These are phyloP conservation scores for Megalurothrips usitatus DNA, from an alignment of 2,888 invertebrate species.

Conservation along the genomic window DNA sequence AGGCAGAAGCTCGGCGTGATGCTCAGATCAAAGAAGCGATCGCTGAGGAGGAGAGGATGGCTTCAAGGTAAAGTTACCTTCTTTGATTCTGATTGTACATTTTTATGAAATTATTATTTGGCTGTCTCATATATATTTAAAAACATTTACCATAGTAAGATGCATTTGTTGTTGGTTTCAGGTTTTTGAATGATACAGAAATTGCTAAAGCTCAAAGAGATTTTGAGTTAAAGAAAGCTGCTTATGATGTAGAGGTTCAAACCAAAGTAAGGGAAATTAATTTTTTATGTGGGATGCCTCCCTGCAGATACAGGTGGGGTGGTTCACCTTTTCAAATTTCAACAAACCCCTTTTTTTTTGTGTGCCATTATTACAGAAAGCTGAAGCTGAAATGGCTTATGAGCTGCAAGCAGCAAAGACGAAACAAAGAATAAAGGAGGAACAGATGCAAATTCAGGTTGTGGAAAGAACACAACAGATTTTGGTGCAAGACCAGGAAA, in stretches of 20 bases:
- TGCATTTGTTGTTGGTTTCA: conserved; percentile 36
- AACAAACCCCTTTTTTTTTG: conserved; percentile 22
- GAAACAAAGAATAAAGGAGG: conserved; percentile 91
- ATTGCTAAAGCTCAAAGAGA: conserved; percentile 95
- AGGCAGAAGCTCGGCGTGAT: conserved; percentile 91
- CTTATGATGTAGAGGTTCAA: conserved; percentile 95
- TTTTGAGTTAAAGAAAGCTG: conserved; percentile 94
- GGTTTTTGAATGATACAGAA: conserved; percentile 90
- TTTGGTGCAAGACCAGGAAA: conserved; percentile 93
- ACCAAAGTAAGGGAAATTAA: conserved; percentile 61
- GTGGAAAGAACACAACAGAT: conserved; percentile 91
- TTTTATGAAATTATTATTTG: neutral
- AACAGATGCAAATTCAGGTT: conserved; percentile 94
- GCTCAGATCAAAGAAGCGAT: conserved; percentile 91
- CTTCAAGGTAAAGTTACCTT: conserved; percentile 56
- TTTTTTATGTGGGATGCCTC: conserved; percentile 31
- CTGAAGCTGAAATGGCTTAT: conserved; percentile 90
- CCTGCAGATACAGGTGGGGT: too few relatives aligned
- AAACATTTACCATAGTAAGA: too few relatives aligned
- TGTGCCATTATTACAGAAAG: conserved; percentile 52
- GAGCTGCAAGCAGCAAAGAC: conserved; percentile 93
- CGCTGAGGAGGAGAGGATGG: conserved; percentile 95
- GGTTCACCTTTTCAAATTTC: too few relatives aligned
- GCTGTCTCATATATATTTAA: conserved; percentile 13
- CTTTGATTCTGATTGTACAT: conserved; percentile 1